Evolutionary conservation across 2,797 vertebrate species (phyloP), one percentile per base, ranked within the genome.

Genomic region (Oreochromis mossambicus): DNA sequence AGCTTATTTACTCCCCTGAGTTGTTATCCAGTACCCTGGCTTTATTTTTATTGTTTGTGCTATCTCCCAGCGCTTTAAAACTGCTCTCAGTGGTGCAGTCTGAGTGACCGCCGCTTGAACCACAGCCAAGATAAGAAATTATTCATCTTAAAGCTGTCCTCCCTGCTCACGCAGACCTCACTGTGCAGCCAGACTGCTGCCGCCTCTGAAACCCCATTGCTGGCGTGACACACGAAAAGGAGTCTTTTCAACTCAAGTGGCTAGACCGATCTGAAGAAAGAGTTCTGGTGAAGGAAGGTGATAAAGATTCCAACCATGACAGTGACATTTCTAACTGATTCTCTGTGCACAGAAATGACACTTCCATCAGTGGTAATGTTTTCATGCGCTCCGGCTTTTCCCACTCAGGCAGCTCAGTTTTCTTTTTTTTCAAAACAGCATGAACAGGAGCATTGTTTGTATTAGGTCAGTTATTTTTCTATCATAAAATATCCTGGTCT

Each of bases 301-400:
- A 86, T 78, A 83, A 78, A 3, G 11, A 32, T 77, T 66, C 58
- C 52, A 68, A 84, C 76, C 77, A 46, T 32, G 70, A 41, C 19
- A 13, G 43, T 89, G 86, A 83, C 86, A 89, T 88, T 93, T 92
- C 70, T 82, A 48, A 43, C 66, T 75, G 76, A 77, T 77, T 80
- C 73, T 83, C 13, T 78, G 77, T 86, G 84, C 63, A 79, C 46
- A 86, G 79, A 88, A 86, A 81, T 87, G 78, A 87, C 84, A 90
- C 91, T 88, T 90, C 48, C 52, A 85, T 76, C 48, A 7, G 41
- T 15, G 17, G 43, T 85, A 88, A 83, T 81, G 78, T 75, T 83
- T 58, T 52, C 70, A 51, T 9, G 50, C 29, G 46, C 11, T 6
- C 14, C 61, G 9, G 43, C 5, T 75, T 58, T 78, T 66, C 63